Percentiles rank a stretch among this genome's conserved stretches.
phyloP scores from a whole-genome alignment of 2,797 vertebrate genomes.

The Paguma larvata region DNA sequence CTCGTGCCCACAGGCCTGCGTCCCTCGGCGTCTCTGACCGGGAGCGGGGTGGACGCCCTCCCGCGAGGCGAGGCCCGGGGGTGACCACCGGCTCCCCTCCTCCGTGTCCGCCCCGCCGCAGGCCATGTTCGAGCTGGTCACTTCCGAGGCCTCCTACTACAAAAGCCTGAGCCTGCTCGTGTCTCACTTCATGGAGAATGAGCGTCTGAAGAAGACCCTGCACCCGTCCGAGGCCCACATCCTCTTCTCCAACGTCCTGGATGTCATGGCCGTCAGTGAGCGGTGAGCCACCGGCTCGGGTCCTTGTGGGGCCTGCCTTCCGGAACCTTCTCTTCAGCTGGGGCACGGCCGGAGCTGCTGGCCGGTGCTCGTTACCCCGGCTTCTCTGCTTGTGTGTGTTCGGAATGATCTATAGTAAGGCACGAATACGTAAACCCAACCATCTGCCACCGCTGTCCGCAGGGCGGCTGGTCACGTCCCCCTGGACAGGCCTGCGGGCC shows the following conservation, averaged over 20 bases:
- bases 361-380: fast-evolving
- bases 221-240: slow-evolving; percentile 97
- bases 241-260: slow-evolving; percentile 98
- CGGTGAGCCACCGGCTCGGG: slow-evolving; percentile 87
- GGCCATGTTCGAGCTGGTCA: slow-evolving; percentile 99
- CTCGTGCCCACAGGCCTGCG: fast-evolving
- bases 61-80: fast-evolving
- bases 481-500: fast-evolving
- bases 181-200: slow-evolving; percentile 96
- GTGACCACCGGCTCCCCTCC: background rate
- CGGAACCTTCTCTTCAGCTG: fast-evolving
- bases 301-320: background rate
- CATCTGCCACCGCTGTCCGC: fast-evolving
- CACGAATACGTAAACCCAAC: background rate
- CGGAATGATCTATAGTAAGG: background rate
- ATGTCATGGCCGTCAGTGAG: slow-evolving; percentile 97
- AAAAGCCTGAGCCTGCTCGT: slow-evolving; percentile 97
- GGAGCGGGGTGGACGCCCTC: fast-evolving
- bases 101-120: slow-evolving; percentile 68
- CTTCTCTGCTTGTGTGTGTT: background rate
- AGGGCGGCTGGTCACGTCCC: fast-evolving
- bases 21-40: too few relatives aligned
- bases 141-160: slow-evolving; percentile 98
- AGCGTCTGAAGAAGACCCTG: slow-evolving; percentile 92
- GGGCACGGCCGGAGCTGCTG: fast-evolving